These are phyloP conservation scores for Actias luna DNA, from an alignment of 2,888 invertebrate genomes.

Conservation along the genomic window DNA sequence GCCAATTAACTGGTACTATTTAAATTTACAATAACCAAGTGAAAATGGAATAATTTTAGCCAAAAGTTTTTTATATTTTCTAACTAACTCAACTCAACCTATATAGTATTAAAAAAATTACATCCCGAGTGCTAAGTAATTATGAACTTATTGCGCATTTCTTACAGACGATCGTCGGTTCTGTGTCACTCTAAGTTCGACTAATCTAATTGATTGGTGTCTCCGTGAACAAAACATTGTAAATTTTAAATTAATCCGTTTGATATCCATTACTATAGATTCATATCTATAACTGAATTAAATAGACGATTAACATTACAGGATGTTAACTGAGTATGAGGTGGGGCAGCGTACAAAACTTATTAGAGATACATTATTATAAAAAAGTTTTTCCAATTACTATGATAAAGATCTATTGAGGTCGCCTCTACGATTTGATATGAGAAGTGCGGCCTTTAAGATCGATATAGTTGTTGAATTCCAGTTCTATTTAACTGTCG, in stretches of 20 bases:
- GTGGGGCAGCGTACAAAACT: slow-evolving; percentile 34
- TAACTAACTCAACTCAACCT: too few species aligned
- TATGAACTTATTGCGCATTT: too few species aligned
- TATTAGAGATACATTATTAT: slow-evolving; percentile 50
- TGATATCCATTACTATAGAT: slow-evolving; percentile 14
- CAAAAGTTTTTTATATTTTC: too few species aligned
- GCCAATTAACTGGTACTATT: too few species aligned
- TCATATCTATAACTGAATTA: slow-evolving; percentile 28
- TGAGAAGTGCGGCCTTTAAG: slow-evolving; percentile 49
- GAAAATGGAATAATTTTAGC: too few species aligned
- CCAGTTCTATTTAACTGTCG: slow-evolving; percentile 28
- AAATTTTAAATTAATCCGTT: slow-evolving; percentile 28
- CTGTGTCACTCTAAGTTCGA: too few species aligned
- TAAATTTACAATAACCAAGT: too few species aligned
- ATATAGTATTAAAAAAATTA: too few species aligned
- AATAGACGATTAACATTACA: slow-evolving; percentile 34
- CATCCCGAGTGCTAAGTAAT: too few species aligned
- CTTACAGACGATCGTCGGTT: too few species aligned
- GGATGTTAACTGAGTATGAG: slow-evolving; percentile 31
- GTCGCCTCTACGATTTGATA: slow-evolving; percentile 47
- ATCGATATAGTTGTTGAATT: slow-evolving; percentile 44
- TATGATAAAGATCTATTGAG: slow-evolving; percentile 51
- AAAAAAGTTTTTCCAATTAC: slow-evolving; percentile 45
- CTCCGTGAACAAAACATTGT: not conserved
- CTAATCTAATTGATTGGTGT: not conserved